A percentile compares a stretch with the other conserved stretches of the same genome.
Conservation (phyloP, 2,113 vertebrate species). For the Pseudopodoces humilis region DNA sequence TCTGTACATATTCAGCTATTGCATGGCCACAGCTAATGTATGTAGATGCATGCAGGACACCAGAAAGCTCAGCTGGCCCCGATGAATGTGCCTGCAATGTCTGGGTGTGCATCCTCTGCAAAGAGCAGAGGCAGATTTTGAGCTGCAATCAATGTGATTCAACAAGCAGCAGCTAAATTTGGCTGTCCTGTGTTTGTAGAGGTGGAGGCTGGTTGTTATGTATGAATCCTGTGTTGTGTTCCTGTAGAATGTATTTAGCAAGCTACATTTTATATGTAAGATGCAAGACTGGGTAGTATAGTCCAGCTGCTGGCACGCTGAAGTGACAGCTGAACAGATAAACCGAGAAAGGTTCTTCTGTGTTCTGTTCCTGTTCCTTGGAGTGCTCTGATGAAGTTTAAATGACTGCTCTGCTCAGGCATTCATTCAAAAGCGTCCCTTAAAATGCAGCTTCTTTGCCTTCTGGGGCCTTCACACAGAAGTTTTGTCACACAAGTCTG, state of each 20-base stretch:
- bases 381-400: neutral
- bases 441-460: neutral
- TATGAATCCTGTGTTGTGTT: neutral
- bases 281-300: neutral
- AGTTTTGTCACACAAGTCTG: neutral
- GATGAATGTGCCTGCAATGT: accelerated
- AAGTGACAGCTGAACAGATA: neutral
- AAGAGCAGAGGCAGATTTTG: neutral
- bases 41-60: neutral
- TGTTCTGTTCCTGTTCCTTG: neutral
- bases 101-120: neutral
- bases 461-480: neutral
- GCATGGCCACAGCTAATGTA: neutral
- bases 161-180: neutral
- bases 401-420: neutral
- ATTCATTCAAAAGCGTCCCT: neutral
- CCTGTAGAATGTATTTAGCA: neutral
- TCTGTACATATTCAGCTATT: neutral
- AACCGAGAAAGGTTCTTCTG: neutral
- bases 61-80: neutral
- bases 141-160: neutral
- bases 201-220: neutral
- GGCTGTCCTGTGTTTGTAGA: neutral
- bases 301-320: neutral
- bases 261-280: neutral